Percentiles rank a stretch among this genome's conserved stretches.
Evolutionary conservation across 2,797 vertebrate species (phyloP).

Genomic region (Spinibarbus caldwelli): DNA sequence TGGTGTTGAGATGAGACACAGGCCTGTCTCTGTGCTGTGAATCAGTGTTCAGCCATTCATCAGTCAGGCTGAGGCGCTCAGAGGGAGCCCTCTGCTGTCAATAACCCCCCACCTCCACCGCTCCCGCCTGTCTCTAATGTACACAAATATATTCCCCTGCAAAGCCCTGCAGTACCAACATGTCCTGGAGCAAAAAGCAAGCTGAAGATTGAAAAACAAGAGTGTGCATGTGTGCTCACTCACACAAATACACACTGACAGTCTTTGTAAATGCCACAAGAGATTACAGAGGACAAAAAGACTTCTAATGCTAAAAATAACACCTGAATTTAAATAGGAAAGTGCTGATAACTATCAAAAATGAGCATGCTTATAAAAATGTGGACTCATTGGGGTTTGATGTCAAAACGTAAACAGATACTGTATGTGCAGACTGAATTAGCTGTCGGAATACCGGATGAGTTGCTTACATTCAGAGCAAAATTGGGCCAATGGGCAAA

Average conservation of each 20-base stretch:
- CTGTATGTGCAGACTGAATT: neutral
- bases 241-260: neutral
- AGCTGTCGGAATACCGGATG: neutral
- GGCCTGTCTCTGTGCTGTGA: constrained; percentile 45
- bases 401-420: neutral
- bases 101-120: constrained; percentile 30
- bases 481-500: neutral
- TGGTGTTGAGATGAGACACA: neutral
- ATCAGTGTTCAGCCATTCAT: constrained; percentile 62
- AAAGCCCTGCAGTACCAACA: constrained; percentile 49
- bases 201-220: constrained; percentile 51
- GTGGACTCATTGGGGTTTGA: neutral
- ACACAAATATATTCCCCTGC: constrained; percentile 62
- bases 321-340: neutral
- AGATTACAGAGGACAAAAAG: neutral
- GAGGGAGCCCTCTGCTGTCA: constrained; percentile 73
- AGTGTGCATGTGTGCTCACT: neutral
- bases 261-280: neutral
- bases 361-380: neutral
- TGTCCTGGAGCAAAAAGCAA: constrained; percentile 50
- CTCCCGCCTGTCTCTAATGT: constrained; percentile 37
- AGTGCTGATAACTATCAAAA: neutral
- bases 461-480: neutral
- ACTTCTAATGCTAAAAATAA: neutral
- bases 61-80: constrained; percentile 59